Percentiles rank a stretch among this genome's conserved stretches.
Conservation (phyloP, 2,113 vertebrate species). For the Synodontis membranacea region DNA sequence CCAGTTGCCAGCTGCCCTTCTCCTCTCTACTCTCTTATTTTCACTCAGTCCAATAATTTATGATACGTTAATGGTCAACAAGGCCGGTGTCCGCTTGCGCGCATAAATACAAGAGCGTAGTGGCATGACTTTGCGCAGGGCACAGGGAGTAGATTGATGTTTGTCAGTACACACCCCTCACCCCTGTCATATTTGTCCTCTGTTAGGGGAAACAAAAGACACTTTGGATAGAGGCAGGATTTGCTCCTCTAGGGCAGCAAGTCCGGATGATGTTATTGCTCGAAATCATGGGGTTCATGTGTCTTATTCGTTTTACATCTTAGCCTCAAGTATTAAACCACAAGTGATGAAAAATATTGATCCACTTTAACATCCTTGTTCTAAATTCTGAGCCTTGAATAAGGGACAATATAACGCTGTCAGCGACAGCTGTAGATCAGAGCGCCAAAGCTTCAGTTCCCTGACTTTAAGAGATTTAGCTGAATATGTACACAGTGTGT, state of each 20-base stretch:
- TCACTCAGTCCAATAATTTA: conserved; percentile 59
- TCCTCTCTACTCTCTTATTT: conserved; percentile 34
- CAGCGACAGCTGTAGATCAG: conserved; percentile 38
- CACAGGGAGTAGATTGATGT: conserved; percentile 52
- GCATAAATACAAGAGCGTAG: conserved; percentile 42
- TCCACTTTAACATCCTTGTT: conserved; percentile 21
- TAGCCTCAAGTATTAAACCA: conserved; percentile 33
- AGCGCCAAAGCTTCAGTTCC: background rate
- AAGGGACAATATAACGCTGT: conserved; percentile 18
- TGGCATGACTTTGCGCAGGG: conserved; percentile 43
- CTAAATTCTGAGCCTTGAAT: conserved; percentile 1
- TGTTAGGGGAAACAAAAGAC: conserved; percentile 45
- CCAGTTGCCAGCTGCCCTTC: conserved; percentile 46
- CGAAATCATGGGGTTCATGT: conserved; percentile 8
- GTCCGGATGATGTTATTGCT: background rate
- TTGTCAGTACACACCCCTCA: conserved; percentile 54
- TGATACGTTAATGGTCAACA: conserved; percentile 59
- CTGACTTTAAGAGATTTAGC: background rate
- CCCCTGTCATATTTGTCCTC: conserved; percentile 54
- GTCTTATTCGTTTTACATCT: conserved; percentile 32
- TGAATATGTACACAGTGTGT: conserved; percentile 11
- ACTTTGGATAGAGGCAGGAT: conserved; percentile 25
- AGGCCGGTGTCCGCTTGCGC: conserved; percentile 46
- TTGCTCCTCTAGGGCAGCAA: conserved; percentile 30
- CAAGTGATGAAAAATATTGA: conserved; percentile 47